phyloP scores from a whole-genome alignment of 2,888 invertebrate genomes.

The Pycnomerus fuliginosus region DNA sequence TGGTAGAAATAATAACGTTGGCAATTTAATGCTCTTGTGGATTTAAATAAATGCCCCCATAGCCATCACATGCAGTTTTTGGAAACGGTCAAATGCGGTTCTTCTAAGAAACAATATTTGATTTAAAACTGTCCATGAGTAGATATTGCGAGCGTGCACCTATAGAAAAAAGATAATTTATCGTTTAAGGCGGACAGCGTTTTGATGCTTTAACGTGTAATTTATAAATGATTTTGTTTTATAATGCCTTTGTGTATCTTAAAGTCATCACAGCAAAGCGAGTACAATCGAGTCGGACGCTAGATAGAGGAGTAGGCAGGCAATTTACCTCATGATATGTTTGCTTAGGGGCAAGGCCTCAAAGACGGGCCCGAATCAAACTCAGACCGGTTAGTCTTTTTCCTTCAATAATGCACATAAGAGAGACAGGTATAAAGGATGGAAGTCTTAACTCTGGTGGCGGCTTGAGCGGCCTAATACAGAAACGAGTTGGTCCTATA shows the following conservation, averaged over 20 bases:
- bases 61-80: conserved; percentile 20
- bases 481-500: conserved; percentile 53
- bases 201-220: conserved; percentile 54
- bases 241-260: conserved; percentile 52
- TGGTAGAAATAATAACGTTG: conserved; percentile 20
- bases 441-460: conserved; percentile 16
- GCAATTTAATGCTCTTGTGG: conserved; percentile 12
- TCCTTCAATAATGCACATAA: no score
- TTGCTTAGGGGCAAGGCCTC: conserved; percentile 54
- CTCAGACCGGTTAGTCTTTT: no score
- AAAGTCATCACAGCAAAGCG: conserved; percentile 48
- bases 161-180: conserved; percentile 49
- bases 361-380: conserved; percentile 33
- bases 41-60: conserved; percentile 15
- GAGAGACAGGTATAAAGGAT: neutral
- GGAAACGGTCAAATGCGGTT: conserved; percentile 12
- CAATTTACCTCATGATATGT: conserved; percentile 55
- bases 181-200: conserved; percentile 53
- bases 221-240: conserved; percentile 55
- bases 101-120: conserved; percentile 1
- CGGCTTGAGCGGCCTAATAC: conserved; percentile 47
- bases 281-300: conserved; percentile 43
- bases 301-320: conserved; percentile 50
- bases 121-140: neutral
- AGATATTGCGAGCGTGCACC: neutral